These are phyloP conservation scores for Dermatophagoides farinae DNA, from an alignment of 1,140 invertebrate genomes.

Conservation along the genomic window DNA sequence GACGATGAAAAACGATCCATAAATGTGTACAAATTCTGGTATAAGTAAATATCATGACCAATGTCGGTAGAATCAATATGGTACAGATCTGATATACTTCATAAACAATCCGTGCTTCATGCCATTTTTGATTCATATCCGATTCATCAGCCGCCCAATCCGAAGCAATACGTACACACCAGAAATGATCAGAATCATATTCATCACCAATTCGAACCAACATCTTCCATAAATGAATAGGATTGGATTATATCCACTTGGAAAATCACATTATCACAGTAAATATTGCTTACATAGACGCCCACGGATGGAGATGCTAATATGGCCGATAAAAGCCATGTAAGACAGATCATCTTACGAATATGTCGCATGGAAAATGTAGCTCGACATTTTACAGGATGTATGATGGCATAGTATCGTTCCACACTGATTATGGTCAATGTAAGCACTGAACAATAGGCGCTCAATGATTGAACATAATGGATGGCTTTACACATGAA, in stretches of 20 bases:
- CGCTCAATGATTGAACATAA: constrained; percentile 51
- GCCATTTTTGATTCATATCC: constrained; percentile 41
- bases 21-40: constrained; percentile 42
- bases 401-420: constrained; percentile 55
- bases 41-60: constrained; percentile 43
- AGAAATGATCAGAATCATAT: background rate
- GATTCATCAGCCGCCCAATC: constrained; percentile 31
- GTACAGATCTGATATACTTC: constrained; percentile 43
- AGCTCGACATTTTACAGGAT: constrained; percentile 50
- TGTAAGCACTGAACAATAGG: constrained; percentile 51
- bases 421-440: constrained; percentile 55
- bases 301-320: constrained; percentile 37
- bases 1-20: constrained; percentile 26
- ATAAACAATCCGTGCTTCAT: constrained; percentile 35
- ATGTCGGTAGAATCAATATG: constrained; percentile 39
- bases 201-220: background rate
- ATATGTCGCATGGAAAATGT: constrained; percentile 47
- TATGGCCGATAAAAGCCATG: constrained; percentile 39
- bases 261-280: background rate
- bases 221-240: background rate
- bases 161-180: constrained; percentile 32
- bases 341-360: constrained; percentile 37
- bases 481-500: constrained; percentile 49
- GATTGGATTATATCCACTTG: background rate
- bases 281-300: constrained; percentile 30